These are phyloP conservation scores for Rhopilema esculentum DNA, from an alignment of 30 jellyfish, hydroid and myxozoan genomes.

Conservation along the genomic window DNA sequence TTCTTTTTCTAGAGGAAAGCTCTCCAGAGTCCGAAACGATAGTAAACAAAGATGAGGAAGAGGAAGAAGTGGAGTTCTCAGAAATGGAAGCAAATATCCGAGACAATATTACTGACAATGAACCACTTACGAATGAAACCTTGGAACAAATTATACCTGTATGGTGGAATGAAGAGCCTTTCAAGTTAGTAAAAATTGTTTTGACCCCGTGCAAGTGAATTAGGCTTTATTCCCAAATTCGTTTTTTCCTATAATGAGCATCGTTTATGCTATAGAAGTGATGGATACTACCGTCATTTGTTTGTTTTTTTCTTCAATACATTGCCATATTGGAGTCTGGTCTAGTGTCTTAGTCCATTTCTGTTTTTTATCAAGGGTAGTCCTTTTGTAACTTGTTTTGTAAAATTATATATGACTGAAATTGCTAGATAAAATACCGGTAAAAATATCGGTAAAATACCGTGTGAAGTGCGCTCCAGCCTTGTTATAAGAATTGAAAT, in stretches of 20 bases:
- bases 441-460: too few species aligned
- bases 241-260: background rate
- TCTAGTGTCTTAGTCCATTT: too few species aligned
- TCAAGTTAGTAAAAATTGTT: slow-evolving; percentile 56
- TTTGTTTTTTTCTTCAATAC: too few species aligned
- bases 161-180: slow-evolving; percentile 98
- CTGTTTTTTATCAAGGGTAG: too few species aligned
- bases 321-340: too few species aligned
- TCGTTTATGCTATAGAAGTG: background rate
- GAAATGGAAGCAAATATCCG: slow-evolving; percentile 86
- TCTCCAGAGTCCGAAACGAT: slow-evolving; percentile 23
- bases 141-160: slow-evolving; percentile 80
- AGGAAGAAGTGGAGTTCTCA: slow-evolving; percentile 70
- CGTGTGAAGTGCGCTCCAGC: too few species aligned
- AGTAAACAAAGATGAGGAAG: slow-evolving; percentile 55
- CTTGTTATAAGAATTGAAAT: too few species aligned
- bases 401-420: too few species aligned
- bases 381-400: too few species aligned
- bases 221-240: too few species aligned
- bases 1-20: background rate
- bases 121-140: slow-evolving; percentile 71
- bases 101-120: slow-evolving; percentile 78
- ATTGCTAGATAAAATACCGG: too few species aligned
- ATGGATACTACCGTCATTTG: background rate
- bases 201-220: too few species aligned